Conservation (phyloP, 2,113 vertebrate species). For the Alouatta palliata region DNA sequence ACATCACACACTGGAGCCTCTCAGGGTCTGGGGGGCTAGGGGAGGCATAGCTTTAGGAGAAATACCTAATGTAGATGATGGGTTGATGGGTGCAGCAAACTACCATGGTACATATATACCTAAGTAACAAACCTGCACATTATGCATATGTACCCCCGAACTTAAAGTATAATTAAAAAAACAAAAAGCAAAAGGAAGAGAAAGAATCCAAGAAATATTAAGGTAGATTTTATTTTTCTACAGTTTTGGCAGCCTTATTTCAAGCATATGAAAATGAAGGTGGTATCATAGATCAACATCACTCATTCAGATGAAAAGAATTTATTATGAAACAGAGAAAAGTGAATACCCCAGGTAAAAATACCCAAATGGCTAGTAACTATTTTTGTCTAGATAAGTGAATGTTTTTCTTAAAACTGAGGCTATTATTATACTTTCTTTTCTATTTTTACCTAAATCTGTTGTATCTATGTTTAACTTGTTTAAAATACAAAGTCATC, state of each 20-base stretch:
- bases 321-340: not conserved
- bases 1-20: no score
- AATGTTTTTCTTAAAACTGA: conserved; percentile 8
- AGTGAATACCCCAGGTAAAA: not conserved
- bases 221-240: not conserved
- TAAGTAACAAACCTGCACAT: no score
- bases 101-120: no score
- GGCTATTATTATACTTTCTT: not conserved
- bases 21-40: no score
- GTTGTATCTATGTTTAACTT: not conserved
- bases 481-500: not conserved
- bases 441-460: not conserved
- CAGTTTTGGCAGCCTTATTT: not conserved
- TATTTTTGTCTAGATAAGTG: not conserved
- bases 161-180: no score
- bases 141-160: no score
- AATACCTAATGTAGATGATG: no score
- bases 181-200: not conserved
- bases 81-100: no score
- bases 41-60: no score
- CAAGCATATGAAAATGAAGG: not conserved
- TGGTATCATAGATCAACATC: not conserved
- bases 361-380: not conserved
- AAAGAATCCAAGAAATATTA: not conserved
- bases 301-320: not conserved